phyloP scores from a whole-genome alignment of 2,113 vertebrate species.

The Oryzias javanicus region DNA sequence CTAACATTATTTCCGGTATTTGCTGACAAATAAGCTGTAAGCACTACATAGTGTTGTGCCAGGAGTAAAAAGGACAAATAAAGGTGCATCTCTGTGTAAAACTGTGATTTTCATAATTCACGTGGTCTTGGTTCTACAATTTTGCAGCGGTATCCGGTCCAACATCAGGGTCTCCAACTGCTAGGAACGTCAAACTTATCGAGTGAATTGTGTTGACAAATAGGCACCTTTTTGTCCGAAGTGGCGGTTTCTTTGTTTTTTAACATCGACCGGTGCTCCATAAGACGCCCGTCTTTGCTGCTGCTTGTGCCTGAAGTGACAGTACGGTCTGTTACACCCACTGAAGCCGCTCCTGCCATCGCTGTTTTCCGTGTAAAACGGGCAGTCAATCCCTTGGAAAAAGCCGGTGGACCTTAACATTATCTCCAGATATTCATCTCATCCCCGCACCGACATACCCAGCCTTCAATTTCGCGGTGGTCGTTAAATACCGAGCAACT shows the following conservation, averaged over 20 bases:
- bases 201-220: neutral
- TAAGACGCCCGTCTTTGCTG: slow-evolving; percentile 67
- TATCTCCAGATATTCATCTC: slow-evolving; percentile 56
- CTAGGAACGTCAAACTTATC: neutral
- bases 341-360: slow-evolving; percentile 67
- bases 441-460: slow-evolving; percentile 56
- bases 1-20: too few relatives aligned
- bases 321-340: slow-evolving; percentile 86
- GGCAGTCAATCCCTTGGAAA: slow-evolving; percentile 93
- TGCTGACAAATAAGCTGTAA: too few relatives aligned
- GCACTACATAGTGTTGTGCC: too few relatives aligned
- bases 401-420: slow-evolving; percentile 92
- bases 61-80: too few relatives aligned
- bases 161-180: neutral
- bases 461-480: slow-evolving; percentile 1
- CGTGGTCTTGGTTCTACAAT: too few relatives aligned
- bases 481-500: slow-evolving; percentile 13
- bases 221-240: slow-evolving; percentile 63
- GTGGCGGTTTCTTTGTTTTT: slow-evolving; percentile 50
- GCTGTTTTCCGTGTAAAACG: slow-evolving; percentile 75
- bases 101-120: too few relatives aligned
- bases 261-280: slow-evolving; percentile 55
- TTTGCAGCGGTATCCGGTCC: too few relatives aligned
- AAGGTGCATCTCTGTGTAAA: too few relatives aligned
- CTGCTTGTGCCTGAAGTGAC: slow-evolving; percentile 90